These are phyloP conservation scores for Aplodontia rufa DNA, from an alignment of 2,113 vertebrate species.

Conservation along the genomic window DNA sequence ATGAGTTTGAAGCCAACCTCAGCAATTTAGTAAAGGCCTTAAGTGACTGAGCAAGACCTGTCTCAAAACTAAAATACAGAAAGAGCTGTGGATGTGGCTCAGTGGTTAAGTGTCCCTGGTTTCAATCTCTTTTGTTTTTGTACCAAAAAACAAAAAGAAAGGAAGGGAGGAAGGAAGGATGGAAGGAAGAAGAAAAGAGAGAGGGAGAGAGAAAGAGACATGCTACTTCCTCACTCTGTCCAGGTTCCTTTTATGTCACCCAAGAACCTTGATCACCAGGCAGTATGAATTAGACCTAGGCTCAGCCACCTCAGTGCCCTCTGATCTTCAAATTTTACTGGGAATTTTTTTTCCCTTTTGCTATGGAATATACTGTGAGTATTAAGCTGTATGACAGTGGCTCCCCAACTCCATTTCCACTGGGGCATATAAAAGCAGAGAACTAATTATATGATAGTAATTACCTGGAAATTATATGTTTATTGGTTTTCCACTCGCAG, in stretches of 20 bases:
- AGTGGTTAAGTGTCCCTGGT: too few relatives aligned
- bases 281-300: neutral
- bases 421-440: constrained; percentile 74
- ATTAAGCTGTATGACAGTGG: constrained; percentile 51
- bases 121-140: too few relatives aligned
- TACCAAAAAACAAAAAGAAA: too few relatives aligned
- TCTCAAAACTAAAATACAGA: too few relatives aligned
- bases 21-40: too few relatives aligned
- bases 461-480: constrained; percentile 87
- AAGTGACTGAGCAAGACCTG: too few relatives aligned
- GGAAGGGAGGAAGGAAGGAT: too few relatives aligned
- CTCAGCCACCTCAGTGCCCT: neutral
- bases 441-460: constrained; percentile 82
- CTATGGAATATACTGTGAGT: neutral
- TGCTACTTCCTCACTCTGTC: neutral
- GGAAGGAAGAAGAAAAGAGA: too few relatives aligned
- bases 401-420: constrained; percentile 58
- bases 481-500: constrained; percentile 81
- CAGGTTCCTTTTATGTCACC: neutral
- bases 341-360: neutral
- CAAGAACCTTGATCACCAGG: neutral
- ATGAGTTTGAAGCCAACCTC: too few relatives aligned
- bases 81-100: too few relatives aligned
- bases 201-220: neutral
- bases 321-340: neutral